Conservation (phyloP, 2,113 vertebrate genomes). For the Maylandia zebra region DNA sequence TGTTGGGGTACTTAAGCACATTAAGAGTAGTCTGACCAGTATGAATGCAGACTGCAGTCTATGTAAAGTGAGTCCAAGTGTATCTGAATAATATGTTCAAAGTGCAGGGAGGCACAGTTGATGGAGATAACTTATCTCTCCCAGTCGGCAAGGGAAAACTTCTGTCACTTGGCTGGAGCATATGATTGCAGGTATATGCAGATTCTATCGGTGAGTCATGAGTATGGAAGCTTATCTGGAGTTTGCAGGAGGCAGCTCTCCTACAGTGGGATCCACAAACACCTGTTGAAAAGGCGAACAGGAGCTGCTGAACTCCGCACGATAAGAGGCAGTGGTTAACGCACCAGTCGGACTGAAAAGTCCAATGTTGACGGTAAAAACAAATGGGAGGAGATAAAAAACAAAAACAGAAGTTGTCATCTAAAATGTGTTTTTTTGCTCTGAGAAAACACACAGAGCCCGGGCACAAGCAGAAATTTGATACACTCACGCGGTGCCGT, state of each 20-base stretch:
- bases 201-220: conserved; percentile 47
- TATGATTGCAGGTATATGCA: conserved; percentile 38
- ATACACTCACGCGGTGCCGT: background rate
- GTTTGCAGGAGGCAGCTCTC: conserved; percentile 32
- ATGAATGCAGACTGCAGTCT: background rate
- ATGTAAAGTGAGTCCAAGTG: conserved; percentile 39
- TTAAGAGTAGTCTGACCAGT: background rate
- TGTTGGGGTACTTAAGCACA: background rate
- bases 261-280: conserved; percentile 22
- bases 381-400: background rate
- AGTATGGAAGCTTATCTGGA: conserved; percentile 50
- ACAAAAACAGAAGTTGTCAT: background rate
- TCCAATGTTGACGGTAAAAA: background rate
- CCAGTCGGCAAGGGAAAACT: conserved; percentile 12
- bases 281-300: conserved; percentile 44
- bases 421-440: conserved; percentile 3
- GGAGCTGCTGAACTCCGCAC: background rate
- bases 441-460: background rate
- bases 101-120: conserved; percentile 22
- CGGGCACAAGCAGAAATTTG: background rate
- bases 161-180: conserved; percentile 51
- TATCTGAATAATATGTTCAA: conserved; percentile 40
- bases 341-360: background rate
- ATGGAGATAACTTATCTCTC: conserved; percentile 43
- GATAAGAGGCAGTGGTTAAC: conserved; percentile 28